Base-by-base conservation (phyloP, 1,140 invertebrate genomes). In the Nasonia longicornis region DNA sequence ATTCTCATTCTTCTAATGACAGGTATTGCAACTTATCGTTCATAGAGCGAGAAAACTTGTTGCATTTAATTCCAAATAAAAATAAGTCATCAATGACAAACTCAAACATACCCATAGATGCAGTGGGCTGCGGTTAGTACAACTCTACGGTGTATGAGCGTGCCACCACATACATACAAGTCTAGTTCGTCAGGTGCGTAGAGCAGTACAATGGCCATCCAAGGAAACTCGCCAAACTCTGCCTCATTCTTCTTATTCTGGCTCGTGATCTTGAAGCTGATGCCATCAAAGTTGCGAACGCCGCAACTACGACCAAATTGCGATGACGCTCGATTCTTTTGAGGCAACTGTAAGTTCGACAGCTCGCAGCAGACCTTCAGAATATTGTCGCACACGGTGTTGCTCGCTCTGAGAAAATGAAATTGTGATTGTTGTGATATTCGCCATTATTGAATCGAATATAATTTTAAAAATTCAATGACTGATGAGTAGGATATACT, bases 181-280 rank as follows among this genome's bases (percentile, higher is more conserved):
- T 89, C 86, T 0, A 91, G 87, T 10, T 92, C 90, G 0, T 93
- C 90, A 1, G 86, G 84, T 75, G 94, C 92, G 87, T 91, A 92
- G 85, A 89, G 92, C 2, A 96, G 88, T 67, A 96, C 91, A 0
- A 95, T 95, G 0, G 95, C 93, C 95, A 95, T 96, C 95, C 95
- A 96, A 0, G 95, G 95, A 88, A 96, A 96, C 87, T 95, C 95
- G 3, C 91, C 94, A 80, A 93, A 94, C 84, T 95, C 92, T 0
- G 93, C 89, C 86, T 94, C 95, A 20, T 92, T 91, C 42, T 95
- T 90, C 52, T 94, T 90, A 0, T 84, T 88, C 64, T 93, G 90
- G 0, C 94, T 94, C 0, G 91, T 94, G 66, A 95, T 95, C 6
- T 92, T 87, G 83, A 94, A 93, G 42, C 93, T 94, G 20, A 96